Evolutionary conservation across 2,797 vertebrate species (phyloP).

Genomic region (Crossoptilon crossoptilon): DNA sequence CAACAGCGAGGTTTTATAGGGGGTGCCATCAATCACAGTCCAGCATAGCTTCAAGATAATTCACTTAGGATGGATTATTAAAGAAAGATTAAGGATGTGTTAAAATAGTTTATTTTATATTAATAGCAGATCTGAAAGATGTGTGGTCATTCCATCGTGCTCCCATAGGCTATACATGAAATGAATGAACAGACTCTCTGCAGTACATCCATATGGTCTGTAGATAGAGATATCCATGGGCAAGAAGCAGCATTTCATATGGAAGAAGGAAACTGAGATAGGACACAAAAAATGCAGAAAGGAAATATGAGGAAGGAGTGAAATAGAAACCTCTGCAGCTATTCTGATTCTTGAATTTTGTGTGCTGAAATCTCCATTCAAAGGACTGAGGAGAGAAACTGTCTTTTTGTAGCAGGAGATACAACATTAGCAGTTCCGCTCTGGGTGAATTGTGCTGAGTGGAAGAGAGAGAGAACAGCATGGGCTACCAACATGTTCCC

Average conservation of each 20-base stretch:
- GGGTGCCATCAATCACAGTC: conserved; percentile 21
- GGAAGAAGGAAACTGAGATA: background rate
- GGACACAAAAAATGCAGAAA: background rate
- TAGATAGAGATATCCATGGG: background rate
- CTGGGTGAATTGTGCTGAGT: background rate
- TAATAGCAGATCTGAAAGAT: conserved; percentile 54
- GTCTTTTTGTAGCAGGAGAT: background rate
- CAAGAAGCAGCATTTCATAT: background rate
- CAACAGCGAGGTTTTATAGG: conserved; percentile 5
- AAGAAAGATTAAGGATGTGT: conserved; percentile 57
- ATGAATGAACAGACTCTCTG: background rate
- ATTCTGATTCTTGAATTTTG: background rate
- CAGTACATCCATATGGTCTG: background rate
- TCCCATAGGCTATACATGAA: background rate
- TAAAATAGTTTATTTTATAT: conserved; percentile 58
- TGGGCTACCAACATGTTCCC: rapidly evolving
- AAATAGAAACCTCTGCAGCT: background rate
- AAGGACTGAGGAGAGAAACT: background rate
- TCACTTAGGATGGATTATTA: conserved; percentile 65
- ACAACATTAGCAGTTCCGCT: background rate
- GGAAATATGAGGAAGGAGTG: background rate
- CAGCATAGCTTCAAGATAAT: conserved; percentile 50
- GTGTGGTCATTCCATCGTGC: conserved; percentile 33
- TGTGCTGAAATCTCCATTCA: background rate
- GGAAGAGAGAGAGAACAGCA: background rate